Percentiles rank a stretch among this genome's conserved stretches.
Conservation (phyloP, 2,888 invertebrate species). For the Tenthredo distinguenda region DNA sequence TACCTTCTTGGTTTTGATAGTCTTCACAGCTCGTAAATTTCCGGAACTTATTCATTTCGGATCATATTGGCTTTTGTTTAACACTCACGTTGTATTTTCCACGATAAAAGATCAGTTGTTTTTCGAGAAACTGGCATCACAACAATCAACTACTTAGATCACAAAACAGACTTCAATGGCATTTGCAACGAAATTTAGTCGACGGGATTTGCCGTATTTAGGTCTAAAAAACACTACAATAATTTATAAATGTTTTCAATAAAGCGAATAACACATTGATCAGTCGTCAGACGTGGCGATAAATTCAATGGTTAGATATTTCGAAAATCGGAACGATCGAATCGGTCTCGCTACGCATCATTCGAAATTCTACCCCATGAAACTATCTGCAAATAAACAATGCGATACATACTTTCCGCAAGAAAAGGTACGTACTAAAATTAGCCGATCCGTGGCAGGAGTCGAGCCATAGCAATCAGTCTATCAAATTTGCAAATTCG, state of each 20-base stretch:
- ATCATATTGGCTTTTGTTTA: not conserved
- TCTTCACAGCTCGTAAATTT: not conserved
- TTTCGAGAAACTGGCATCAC: not conserved
- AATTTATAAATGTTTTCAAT: not conserved
- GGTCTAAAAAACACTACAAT: not conserved
- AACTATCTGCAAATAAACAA: not conserved
- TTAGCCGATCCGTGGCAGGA: not conserved
- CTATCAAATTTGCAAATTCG: not conserved
- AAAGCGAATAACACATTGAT: not conserved
- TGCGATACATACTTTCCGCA: not conserved
- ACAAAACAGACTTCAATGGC: not conserved
- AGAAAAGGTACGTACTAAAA: not conserved
- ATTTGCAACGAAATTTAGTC: not conserved
- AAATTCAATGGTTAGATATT: not conserved
- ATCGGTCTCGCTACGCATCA: not conserved
- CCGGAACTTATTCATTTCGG: not conserved
- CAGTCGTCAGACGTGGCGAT: not conserved
- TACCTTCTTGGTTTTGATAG: not conserved
- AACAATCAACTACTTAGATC: not conserved
- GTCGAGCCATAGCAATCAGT: not conserved
- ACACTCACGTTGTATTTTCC: not conserved
- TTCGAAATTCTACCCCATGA: conserved; percentile 1
- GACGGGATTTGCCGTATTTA: not conserved
- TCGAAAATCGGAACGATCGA: not conserved
- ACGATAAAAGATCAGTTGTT: not conserved